Evolutionary conservation across 2,797 vertebrate species (phyloP).

Genomic region (Schizothorax lantsangensis): DNA sequence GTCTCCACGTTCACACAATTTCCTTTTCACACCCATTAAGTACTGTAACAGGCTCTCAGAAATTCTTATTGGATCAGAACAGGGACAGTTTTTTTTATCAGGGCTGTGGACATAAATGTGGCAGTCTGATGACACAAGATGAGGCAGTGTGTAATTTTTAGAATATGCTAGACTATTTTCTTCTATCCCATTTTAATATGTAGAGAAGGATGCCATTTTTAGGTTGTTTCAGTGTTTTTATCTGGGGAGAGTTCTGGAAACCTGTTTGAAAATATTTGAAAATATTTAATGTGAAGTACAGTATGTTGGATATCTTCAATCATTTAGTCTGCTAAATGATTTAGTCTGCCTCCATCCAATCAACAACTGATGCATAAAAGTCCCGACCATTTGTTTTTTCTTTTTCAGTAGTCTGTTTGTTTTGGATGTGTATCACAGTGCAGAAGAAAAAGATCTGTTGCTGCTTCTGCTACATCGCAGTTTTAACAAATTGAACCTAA

Average conservation of each 20-base stretch:
- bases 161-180: neutral
- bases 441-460: neutral
- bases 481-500: neutral
- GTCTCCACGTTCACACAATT: constrained; percentile 7
- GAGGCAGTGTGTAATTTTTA: neutral
- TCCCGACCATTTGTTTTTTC: neutral
- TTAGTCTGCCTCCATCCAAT: neutral
- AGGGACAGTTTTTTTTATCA: constrained; percentile 2
- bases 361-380: neutral
- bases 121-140: neutral
- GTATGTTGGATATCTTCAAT: neutral
- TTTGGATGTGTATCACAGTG: neutral
- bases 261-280: neutral
- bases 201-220: neutral
- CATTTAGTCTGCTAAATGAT: neutral
- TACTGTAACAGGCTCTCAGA: constrained; percentile 40
- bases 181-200: neutral
- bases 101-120: neutral
- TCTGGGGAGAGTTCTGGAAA: neutral
- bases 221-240: neutral
- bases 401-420: neutral
- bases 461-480: neutral
- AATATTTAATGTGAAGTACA: neutral
- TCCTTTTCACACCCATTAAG: constrained; percentile 53
- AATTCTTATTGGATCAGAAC: constrained; percentile 27